A percentile compares a stretch with the other conserved stretches of the same genome.
These are phyloP conservation scores for Lutraria lutraria DNA, from an alignment of 2,888 invertebrate genomes.

Conservation along the genomic window DNA sequence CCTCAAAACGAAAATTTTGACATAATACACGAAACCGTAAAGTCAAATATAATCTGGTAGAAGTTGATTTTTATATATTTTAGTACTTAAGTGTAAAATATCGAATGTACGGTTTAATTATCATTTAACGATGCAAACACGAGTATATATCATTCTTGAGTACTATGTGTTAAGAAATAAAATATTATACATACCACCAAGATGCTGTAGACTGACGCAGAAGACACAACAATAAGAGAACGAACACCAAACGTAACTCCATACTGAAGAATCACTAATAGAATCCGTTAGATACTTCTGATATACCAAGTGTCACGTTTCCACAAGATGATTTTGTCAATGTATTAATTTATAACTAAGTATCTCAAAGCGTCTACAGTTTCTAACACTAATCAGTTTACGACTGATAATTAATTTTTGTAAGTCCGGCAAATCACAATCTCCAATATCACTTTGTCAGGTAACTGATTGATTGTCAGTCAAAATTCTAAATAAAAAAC, in stretches of 20 bases:
- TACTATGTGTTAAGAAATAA: not conserved
- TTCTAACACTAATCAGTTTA: not conserved
- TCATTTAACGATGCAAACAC: too few relatives aligned
- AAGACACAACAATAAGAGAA: constrained; percentile 66
- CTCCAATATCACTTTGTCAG: not conserved
- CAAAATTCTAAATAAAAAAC: not conserved
- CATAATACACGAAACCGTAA: too few relatives aligned
- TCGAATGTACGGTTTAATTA: too few relatives aligned
- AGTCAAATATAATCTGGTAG: too few relatives aligned
- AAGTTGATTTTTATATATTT: too few relatives aligned
- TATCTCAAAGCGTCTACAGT: not conserved
- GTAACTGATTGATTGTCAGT: not conserved
- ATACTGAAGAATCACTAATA: constrained; percentile 19
- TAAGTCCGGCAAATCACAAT: not conserved
- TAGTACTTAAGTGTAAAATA: too few relatives aligned
- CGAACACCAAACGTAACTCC: constrained; percentile 34
- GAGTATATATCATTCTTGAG: not conserved
- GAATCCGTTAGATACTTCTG: not conserved
- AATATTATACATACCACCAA: constrained; percentile 76
- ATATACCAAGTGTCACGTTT: not conserved
- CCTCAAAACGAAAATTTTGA: too few relatives aligned
- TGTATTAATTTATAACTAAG: not conserved
- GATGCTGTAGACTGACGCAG: constrained; percentile 73
- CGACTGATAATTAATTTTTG: not conserved
- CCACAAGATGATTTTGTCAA: not conserved